These are phyloP conservation scores for Tridacna gigas DNA, from an alignment of 2,888 invertebrate species.

Conservation along the genomic window DNA sequence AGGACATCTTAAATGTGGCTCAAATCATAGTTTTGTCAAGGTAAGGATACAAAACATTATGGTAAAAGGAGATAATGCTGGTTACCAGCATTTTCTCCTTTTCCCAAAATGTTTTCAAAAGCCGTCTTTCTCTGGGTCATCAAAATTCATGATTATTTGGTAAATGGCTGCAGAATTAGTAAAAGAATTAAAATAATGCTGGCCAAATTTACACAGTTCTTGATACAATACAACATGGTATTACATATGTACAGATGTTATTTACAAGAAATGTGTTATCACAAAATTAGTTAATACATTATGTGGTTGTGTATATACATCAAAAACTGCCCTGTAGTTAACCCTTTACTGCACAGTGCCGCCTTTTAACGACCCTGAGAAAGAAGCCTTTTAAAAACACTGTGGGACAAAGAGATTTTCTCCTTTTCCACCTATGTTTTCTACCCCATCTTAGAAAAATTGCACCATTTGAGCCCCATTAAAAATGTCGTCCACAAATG, in stretches of 20 bases:
- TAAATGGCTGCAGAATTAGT: too few relatives aligned
- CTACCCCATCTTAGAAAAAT: too few relatives aligned
- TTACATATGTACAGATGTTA: constrained; percentile 2
- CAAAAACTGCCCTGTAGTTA: constrained; percentile 5
- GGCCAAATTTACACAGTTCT: constrained; percentile 5
- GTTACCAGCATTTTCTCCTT: neutral
- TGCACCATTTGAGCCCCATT: too few relatives aligned
- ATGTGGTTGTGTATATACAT: constrained; percentile 8
- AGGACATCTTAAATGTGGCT: too few relatives aligned
- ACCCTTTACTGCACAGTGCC: too few relatives aligned
- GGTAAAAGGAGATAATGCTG: neutral
- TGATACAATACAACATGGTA: constrained; percentile 9
- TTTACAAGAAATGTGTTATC: constrained; percentile 9
- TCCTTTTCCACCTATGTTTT: too few relatives aligned
- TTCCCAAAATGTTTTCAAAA: neutral
- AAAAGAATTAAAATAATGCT: neutral
- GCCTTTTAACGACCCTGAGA: too few relatives aligned
- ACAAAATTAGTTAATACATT: constrained; percentile 27
- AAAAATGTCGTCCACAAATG: too few relatives aligned
- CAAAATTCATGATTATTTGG: too few relatives aligned
- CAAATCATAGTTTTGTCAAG: neutral
- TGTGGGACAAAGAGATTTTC: too few relatives aligned
- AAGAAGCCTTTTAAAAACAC: too few relatives aligned
- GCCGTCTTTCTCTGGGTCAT: neutral
- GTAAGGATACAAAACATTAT: neutral